These are phyloP conservation scores for Holothuria leucospilota DNA, from an alignment of 53 echinoderm and acorn worm genomes.

Conservation along the genomic window DNA sequence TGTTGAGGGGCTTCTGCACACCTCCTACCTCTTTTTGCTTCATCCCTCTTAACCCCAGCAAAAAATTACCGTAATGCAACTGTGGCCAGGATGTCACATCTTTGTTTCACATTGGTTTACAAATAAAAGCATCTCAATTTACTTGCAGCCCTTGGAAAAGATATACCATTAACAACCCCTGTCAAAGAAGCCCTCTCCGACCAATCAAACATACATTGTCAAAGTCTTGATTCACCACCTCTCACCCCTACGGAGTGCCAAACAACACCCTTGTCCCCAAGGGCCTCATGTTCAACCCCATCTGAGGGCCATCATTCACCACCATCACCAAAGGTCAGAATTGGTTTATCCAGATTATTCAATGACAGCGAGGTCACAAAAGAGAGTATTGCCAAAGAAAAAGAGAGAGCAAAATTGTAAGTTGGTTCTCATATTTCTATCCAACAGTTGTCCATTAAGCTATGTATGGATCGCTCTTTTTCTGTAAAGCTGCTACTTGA, in stretches of 20 bases:
- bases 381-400: not conserved
- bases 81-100: too few relatives aligned
- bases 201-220: not conserved
- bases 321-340: constrained; percentile 9
- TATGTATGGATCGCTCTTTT: too few relatives aligned
- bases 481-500: too few relatives aligned
- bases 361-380: too few relatives aligned
- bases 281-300: not conserved
- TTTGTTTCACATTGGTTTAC: too few relatives aligned
- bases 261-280: not conserved
- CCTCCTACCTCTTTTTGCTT: too few relatives aligned
- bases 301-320: not conserved
- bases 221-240: constrained; percentile 18
- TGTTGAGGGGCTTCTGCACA: too few relatives aligned
- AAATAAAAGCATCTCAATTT: too few relatives aligned
- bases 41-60: too few relatives aligned
- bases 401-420: not conserved
- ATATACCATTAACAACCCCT: not conserved
- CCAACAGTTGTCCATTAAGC: too few relatives aligned
- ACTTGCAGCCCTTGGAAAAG: not conserved
- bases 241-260: constrained; percentile 2
- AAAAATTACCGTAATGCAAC: too few relatives aligned
- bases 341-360: not conserved
- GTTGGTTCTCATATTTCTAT: not conserved
- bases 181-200: not conserved